These are phyloP conservation scores for Copsychus sechellarum DNA, from an alignment of 2,113 vertebrate genomes.

Conservation along the genomic window DNA sequence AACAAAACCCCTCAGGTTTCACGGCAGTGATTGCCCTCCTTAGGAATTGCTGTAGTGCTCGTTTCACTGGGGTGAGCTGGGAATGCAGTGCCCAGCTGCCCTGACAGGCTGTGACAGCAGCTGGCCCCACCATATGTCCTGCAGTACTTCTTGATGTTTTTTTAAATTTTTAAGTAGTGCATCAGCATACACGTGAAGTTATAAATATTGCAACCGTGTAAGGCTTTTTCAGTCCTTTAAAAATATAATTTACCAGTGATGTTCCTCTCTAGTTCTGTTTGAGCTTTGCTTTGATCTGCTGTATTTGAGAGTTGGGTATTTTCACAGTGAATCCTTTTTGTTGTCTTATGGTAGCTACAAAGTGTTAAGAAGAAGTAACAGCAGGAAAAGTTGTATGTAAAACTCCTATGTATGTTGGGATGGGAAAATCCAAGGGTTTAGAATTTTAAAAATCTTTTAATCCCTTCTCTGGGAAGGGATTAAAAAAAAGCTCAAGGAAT, in stretches of 20 bases:
- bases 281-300: background rate
- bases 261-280: background rate
- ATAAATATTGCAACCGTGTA: background rate
- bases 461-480: background rate
- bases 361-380: background rate
- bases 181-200: background rate
- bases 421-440: background rate
- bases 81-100: background rate
- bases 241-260: background rate
- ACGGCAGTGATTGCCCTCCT: background rate
- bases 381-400: background rate
- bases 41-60: background rate
- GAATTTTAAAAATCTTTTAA: background rate
- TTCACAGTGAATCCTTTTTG: background rate
- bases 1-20: background rate
- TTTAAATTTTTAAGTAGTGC: constrained; percentile 12
- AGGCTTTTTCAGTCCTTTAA: background rate
- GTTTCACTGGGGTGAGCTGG: background rate
- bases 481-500: background rate
- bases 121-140: background rate
- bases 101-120: background rate
- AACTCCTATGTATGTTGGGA: background rate
- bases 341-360: background rate
- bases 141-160: background rate
- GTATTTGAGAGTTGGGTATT: background rate